A percentile compares a stretch with the other conserved stretches of the same genome.
phyloP scores from a whole-genome alignment of 2,113 vertebrate genomes.

The Crotalus helleri region DNA sequence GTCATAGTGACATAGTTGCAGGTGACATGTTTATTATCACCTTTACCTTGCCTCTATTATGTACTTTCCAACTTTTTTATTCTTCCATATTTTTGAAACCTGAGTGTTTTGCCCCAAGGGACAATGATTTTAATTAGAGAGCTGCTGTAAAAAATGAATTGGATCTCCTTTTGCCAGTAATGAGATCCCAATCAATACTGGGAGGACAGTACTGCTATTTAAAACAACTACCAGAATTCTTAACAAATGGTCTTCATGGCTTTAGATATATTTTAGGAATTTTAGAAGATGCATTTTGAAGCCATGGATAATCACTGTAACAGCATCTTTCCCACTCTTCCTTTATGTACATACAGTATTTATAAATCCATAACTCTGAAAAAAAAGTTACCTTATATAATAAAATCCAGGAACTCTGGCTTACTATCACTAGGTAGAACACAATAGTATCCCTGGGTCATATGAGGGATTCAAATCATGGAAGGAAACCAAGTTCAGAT shows the following conservation, averaged over 20 bases:
- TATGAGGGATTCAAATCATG: not conserved
- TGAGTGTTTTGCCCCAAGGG: not conserved
- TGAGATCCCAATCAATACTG: not conserved
- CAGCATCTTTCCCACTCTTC: not conserved
- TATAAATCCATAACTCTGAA: not conserved
- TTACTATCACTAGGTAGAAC: not conserved
- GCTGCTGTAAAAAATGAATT: not conserved
- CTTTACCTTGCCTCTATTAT: not conserved
- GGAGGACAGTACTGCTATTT: not conserved
- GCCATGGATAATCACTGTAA: not conserved
- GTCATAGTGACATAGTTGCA: not conserved
- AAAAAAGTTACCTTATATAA: not conserved
- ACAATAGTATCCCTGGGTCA: not conserved
- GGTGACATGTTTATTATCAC: not conserved
- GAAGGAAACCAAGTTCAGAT: not conserved
- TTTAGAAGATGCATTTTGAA: not conserved
- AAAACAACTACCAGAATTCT: not conserved
- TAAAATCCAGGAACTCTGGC: not conserved
- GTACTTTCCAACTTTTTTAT: not conserved
- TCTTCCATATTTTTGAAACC: not conserved
- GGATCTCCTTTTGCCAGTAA: too few relatives aligned
- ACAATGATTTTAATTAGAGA: not conserved
- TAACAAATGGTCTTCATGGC: not conserved
- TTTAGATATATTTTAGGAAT: not conserved
- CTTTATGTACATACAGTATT: not conserved